Percentiles rank a stretch among this genome's conserved stretches.
Evolutionary conservation across 2,797 vertebrate genomes (phyloP).

Genomic region (Oceanodroma leucorhoa): DNA sequence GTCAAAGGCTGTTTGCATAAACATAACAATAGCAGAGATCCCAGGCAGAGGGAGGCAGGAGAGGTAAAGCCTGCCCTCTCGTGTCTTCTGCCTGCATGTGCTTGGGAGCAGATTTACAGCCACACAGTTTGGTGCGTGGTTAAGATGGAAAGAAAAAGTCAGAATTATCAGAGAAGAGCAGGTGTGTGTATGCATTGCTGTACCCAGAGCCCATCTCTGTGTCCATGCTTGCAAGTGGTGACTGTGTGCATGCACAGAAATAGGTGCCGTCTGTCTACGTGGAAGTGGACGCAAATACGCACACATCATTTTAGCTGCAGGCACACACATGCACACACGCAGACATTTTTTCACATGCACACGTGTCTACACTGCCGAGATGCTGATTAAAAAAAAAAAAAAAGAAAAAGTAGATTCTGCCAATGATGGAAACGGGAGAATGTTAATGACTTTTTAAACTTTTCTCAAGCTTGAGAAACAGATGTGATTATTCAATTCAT

Average conservation of each 20-base stretch:
- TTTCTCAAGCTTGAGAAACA: constrained; percentile 73
- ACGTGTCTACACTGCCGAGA: neutral
- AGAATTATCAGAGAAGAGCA: neutral
- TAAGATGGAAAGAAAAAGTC: fast-evolving
- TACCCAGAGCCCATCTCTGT: fast-evolving
- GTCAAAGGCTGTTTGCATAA: constrained; percentile 86
- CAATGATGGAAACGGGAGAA: constrained; percentile 47
- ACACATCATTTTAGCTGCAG: neutral
- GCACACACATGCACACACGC: neutral
- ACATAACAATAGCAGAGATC: constrained; percentile 71
- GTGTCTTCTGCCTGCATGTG: constrained; percentile 41
- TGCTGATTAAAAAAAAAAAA: neutral
- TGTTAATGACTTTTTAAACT: constrained; percentile 67
- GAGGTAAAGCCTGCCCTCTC: constrained; percentile 75
- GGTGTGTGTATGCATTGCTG: fast-evolving
- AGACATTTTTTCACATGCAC: neutral
- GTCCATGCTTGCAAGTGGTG: neutral
- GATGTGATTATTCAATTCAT: constrained; percentile 71
- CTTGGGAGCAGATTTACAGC: neutral
- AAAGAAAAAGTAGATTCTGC: neutral
- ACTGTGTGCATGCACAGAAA: neutral
- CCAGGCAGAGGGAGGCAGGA: constrained; percentile 11
- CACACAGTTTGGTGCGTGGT: fast-evolving
- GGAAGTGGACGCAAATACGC: fast-evolving
- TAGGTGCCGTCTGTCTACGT: too few species aligned